These are phyloP conservation scores for Girardinichthys multiradiatus DNA, from an alignment of 2,113 vertebrate genomes.

Conservation along the genomic window DNA sequence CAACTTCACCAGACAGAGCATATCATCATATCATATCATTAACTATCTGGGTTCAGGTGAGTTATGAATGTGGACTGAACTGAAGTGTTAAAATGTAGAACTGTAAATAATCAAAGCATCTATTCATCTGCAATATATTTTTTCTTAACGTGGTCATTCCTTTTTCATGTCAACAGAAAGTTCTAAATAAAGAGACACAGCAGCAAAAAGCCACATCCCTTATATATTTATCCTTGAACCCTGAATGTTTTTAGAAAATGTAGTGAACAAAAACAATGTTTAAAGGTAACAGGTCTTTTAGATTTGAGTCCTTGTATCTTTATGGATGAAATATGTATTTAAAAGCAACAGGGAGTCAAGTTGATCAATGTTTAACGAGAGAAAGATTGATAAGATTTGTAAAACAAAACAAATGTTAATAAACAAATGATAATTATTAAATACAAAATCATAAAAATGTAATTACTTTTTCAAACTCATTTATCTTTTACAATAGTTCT, in stretches of 20 bases:
- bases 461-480: background rate
- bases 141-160: background rate
- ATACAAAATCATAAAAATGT: background rate
- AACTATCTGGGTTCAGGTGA: background rate
- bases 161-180: background rate
- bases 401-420: background rate
- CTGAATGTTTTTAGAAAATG: background rate
- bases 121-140: constrained; percentile 1
- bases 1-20: constrained; percentile 11
- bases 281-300: background rate
- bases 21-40: too few relatives aligned
- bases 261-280: background rate
- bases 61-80: constrained; percentile 9
- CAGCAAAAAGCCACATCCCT: background rate
- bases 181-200: background rate
- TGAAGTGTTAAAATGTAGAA: constrained; percentile 13
- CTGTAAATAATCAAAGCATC: background rate
- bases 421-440: background rate
- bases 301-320: background rate
- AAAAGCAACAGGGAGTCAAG: background rate
- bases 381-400: background rate
- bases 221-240: background rate
- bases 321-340: constrained; percentile 8
- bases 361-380: background rate
- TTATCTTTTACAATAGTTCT: background rate